A percentile compares a stretch with the other conserved stretches of the same genome.
These are phyloP conservation scores for Caenorhabditis sinica DNA, from an alignment of 2,888 invertebrate genomes.

Conservation along the genomic window DNA sequence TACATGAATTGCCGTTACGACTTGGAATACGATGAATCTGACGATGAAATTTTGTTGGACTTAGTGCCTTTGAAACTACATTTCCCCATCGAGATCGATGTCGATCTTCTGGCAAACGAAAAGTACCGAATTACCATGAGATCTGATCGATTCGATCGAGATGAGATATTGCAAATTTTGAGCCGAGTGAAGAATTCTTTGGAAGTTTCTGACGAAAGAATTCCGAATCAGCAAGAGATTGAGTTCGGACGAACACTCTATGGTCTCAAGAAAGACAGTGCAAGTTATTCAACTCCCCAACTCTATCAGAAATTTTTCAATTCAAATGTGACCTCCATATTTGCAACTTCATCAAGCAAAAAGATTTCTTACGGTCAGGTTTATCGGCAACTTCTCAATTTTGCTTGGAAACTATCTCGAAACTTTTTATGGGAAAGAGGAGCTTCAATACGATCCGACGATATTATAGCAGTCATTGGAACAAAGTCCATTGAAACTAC, in stretches of 20 bases:
- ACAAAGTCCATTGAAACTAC: slow-evolving; percentile 55
- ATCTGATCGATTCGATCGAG: slow-evolving; percentile 6
- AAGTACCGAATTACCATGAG: slow-evolving; percentile 50
- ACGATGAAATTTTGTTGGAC: slow-evolving; percentile 65
- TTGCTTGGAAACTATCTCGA: not conserved
- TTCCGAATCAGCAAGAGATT: not conserved
- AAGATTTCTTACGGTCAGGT: slow-evolving; percentile 1
- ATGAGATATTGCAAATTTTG: slow-evolving; percentile 30
- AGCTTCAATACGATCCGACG: slow-evolving; percentile 64
- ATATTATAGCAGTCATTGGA: slow-evolving; percentile 70
- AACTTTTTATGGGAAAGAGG: slow-evolving; percentile 56
- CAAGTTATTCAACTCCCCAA: slow-evolving; percentile 1
- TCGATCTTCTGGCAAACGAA: slow-evolving; percentile 58
- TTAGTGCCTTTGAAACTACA: slow-evolving; percentile 65
- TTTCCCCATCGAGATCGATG: slow-evolving; percentile 72
- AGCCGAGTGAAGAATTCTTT: not conserved
- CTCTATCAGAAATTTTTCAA: slow-evolving; percentile 23
- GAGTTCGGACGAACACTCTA: not conserved
- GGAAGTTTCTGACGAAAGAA: not conserved
- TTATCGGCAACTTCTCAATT: not conserved
- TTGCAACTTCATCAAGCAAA: not conserved
- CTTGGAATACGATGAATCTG: slow-evolving; percentile 70
- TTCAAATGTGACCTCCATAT: slow-evolving; percentile 2
- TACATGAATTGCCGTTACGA: slow-evolving; percentile 80
- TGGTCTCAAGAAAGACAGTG: slow-evolving; percentile 40